Evolutionary conservation across 2,797 vertebrate species (phyloP), one percentile per base, ranked within the genome.

Genomic region (Ambastaia sidthimunki): DNA sequence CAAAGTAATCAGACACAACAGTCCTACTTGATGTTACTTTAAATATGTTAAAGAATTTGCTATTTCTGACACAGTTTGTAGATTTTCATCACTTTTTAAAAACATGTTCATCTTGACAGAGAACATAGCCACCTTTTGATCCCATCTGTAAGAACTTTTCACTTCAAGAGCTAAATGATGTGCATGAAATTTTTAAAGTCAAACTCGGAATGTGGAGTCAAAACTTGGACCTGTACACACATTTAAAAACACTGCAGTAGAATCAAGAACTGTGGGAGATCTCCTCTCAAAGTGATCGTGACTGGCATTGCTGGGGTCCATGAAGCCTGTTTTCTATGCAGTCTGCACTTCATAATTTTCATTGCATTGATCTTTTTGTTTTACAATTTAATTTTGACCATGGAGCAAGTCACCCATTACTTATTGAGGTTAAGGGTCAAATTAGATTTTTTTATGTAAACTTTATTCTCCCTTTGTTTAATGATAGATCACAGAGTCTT

Each of bases 281-380:
- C 37, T 68, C 12, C 34, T 34, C 1, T 60, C 41, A 28, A 12
- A n/a, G 18, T 47, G 16, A 19, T 69, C 25, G 48, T 47, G 65
- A 21, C 25, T 62, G 25, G 59, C 23, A 62, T 62, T 62, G 23
- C 25, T 69, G 15, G 47, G 57, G 52, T 37, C 25, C 21, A 60
- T 11, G 16, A 44, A 60, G 23, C 23, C 48, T 60, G 12, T 48
- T 65, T 68, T 68, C 74, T 76, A 59, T 59, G 37, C 74, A 76
- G 34, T 59, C 19, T n/a, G 21, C 11, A 19, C 15, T 12, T 34
- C n/a, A 78, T 70, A 37, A 37, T 62, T 71, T 23, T 62, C 10
- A 48, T 48, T 62, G 19, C 54, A 60, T 74, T 62, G 34, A 74
- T 50, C 52, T 28, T n/a, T 44, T 78, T 69, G 10, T 34, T 44